Evolutionary conservation across 2,888 invertebrate genomes (phyloP).

Genomic region (Trypoxylon attenuatum): DNA sequence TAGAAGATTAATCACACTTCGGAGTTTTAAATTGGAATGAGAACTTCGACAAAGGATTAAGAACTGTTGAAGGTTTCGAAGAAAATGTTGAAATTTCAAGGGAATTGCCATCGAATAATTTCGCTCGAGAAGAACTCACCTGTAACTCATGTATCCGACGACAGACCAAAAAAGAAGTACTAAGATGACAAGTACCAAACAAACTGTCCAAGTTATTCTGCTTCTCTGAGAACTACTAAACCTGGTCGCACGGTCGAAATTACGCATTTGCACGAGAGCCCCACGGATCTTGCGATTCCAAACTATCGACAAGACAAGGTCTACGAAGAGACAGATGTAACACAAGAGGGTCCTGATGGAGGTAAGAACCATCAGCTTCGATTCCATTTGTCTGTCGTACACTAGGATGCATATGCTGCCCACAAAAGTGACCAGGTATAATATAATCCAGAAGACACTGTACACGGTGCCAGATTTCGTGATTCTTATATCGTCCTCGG

Average conservation of each 20-base stretch:
- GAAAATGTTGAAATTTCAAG: neutral
- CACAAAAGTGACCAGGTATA: conserved; percentile 10
- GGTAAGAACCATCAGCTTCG: conserved; percentile 35
- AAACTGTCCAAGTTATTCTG: conserved; percentile 7
- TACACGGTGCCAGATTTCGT: conserved; percentile 45
- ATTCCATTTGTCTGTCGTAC: conserved; percentile 14
- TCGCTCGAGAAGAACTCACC: conserved; percentile 32
- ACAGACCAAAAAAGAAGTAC: conserved; percentile 40
- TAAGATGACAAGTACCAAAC: conserved; percentile 13
- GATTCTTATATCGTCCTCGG: conserved; percentile 39
- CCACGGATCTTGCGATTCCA: conserved; percentile 48
- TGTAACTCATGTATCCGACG: conserved; percentile 49
- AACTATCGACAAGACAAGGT: conserved; percentile 33
- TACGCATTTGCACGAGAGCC: conserved; percentile 42
- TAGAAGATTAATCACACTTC: neutral
- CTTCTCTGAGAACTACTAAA: neutral
- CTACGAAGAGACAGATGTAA: conserved; percentile 45
- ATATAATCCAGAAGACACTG: conserved; percentile 28
- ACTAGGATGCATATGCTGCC: conserved; percentile 35
- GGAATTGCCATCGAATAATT: neutral
- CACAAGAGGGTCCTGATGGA: conserved; percentile 37
- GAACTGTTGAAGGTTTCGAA: neutral
- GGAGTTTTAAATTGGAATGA: neutral
- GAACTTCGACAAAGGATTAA: neutral
- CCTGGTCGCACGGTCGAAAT: conserved; percentile 47